Conservation (phyloP, 2,888 invertebrate genomes). For the Onchidella celtica region DNA sequence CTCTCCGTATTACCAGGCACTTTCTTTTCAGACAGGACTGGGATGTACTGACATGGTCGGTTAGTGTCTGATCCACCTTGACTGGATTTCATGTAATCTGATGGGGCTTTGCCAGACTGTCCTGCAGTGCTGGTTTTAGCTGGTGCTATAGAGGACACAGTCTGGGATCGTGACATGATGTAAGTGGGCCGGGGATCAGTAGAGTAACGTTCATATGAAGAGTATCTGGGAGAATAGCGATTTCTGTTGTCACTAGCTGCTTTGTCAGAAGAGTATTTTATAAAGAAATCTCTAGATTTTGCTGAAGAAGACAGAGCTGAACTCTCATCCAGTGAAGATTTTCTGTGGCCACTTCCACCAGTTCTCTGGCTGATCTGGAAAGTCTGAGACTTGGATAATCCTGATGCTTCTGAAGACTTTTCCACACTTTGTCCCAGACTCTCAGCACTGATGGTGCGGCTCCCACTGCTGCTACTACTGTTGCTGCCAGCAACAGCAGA, state of each 20-base stretch:
- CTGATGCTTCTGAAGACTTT: neutral
- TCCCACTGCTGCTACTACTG: slow-evolving; percentile 19
- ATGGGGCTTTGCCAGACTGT: slow-evolving; percentile 6
- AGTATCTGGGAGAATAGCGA: slow-evolving; percentile 36
- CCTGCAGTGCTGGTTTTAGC: slow-evolving; percentile 5
- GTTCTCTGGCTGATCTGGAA: neutral
- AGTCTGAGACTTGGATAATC: neutral
- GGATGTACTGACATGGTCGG: slow-evolving; percentile 29
- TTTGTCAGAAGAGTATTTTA: slow-evolving; percentile 41
- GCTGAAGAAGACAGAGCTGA: slow-evolving; percentile 34
- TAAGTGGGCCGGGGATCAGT: slow-evolving; percentile 34
- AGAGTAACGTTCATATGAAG: slow-evolving; percentile 29
- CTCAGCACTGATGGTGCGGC: slow-evolving; percentile 29
- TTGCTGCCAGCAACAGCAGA: slow-evolving; percentile 57
- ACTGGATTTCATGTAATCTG: slow-evolving; percentile 23
- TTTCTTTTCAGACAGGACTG: slow-evolving; percentile 3
- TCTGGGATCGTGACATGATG: slow-evolving; percentile 51
- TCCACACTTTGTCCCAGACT: slow-evolving; percentile 9
- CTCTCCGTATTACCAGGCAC: slow-evolving; percentile 19
- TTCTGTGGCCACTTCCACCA: neutral
- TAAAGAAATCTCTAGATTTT: slow-evolving; percentile 44
- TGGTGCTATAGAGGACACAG: slow-evolving; percentile 47
- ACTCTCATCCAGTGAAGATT: slow-evolving; percentile 30
- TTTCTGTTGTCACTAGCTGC: slow-evolving; percentile 30
- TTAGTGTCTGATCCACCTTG: slow-evolving; percentile 7